A percentile compares a stretch with the other conserved stretches of the same genome.
These are phyloP conservation scores for Apodemus sylvaticus DNA, from an alignment of 2,113 vertebrate genomes.

Conservation along the genomic window DNA sequence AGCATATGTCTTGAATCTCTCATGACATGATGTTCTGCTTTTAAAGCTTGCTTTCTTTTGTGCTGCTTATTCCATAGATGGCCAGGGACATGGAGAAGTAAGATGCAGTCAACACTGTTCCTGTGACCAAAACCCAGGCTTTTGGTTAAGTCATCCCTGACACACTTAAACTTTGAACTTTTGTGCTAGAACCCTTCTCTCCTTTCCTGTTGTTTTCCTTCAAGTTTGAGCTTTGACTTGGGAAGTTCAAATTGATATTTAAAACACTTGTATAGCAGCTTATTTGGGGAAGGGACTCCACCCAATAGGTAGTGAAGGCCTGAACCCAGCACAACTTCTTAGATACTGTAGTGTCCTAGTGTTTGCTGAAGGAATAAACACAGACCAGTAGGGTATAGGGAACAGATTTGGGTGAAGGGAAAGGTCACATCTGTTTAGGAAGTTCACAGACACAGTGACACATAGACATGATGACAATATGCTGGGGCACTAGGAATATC, in stretches of 20 bases:
- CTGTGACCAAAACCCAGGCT: not conserved
- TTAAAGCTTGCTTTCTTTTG: not conserved
- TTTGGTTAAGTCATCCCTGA: not conserved
- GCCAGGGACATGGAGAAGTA: not conserved
- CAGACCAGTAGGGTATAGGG: not conserved
- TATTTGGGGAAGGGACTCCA: no score
- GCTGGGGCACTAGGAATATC: not conserved
- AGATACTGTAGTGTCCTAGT: not conserved
- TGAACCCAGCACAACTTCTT: not conserved
- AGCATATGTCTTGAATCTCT: not conserved
- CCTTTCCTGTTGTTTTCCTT: not conserved
- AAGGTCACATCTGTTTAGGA: not conserved
- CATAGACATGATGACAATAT: not conserved
- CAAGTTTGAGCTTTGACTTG: not conserved
- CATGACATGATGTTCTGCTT: slow-evolving; percentile 16
- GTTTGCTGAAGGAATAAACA: not conserved
- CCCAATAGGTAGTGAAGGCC: not conserved
- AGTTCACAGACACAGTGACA: not conserved
- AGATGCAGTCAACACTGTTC: not conserved
- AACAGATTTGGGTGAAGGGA: not conserved
- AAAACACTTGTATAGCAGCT: not conserved
- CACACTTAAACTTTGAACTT: not conserved
- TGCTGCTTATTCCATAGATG: not conserved
- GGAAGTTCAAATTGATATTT: not conserved
- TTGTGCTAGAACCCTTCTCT: not conserved